Conservation (phyloP, 1,140 invertebrate species). For the Rhyzopertha dominica region DNA sequence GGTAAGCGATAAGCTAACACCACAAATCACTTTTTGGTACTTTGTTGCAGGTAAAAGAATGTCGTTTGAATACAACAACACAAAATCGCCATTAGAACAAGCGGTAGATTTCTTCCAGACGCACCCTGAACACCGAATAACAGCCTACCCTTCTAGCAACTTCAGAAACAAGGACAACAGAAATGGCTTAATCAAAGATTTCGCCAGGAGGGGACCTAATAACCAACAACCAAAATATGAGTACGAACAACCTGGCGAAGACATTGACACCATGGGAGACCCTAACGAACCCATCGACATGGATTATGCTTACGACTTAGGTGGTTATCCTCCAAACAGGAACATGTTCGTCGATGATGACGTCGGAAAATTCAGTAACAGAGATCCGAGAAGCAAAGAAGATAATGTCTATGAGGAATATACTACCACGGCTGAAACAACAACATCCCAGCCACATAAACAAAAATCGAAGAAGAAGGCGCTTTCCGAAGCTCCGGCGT, state of each 20-base stretch:
- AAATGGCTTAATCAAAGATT: conserved; percentile 28
- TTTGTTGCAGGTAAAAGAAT: conserved; percentile 46
- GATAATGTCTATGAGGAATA: conserved; percentile 12
- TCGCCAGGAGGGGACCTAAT: too few relatives aligned
- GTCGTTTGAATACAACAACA: conserved; percentile 47
- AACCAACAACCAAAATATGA: too few relatives aligned
- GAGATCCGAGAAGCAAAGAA: conserved; percentile 39
- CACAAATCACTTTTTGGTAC: conserved; percentile 1
- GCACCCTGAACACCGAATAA: conserved; percentile 28
- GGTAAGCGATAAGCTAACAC: background rate
- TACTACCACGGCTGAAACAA: conserved; percentile 9
- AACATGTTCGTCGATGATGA: too few relatives aligned
- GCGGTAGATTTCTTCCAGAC: conserved; percentile 42
- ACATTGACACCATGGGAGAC: too few relatives aligned
- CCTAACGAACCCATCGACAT: too few relatives aligned
- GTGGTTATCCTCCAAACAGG: too few relatives aligned
- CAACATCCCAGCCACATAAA: conserved; percentile 14
- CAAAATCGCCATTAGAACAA: conserved; percentile 42
- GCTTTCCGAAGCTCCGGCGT: conserved; percentile 21
- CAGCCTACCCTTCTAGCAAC: conserved; percentile 1
- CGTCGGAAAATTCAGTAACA: conserved; percentile 15
- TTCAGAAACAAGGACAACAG: conserved; percentile 36
- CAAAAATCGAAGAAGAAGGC: conserved; percentile 23
- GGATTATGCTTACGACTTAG: too few relatives aligned
- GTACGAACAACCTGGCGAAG: too few relatives aligned